Percentiles rank a stretch among this genome's conserved stretches.
Evolutionary conservation across 2,797 vertebrate genomes (phyloP).

Genomic region (Macrochelys suwanniensis): DNA sequence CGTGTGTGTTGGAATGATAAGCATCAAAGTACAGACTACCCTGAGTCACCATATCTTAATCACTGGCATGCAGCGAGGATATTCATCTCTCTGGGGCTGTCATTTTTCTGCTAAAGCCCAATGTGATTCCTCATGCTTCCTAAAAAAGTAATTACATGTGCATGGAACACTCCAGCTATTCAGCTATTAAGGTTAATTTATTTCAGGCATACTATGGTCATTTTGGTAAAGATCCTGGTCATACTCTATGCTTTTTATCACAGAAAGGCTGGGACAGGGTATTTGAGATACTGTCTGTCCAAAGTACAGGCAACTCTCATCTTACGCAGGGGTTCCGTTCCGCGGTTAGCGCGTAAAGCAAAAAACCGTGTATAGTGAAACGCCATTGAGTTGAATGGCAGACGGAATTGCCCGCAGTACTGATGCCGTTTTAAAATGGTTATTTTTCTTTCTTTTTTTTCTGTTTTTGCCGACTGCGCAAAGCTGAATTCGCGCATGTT

Average conservation of each 20-base stretch:
- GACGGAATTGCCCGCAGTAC: too few relatives aligned
- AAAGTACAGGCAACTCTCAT: not conserved
- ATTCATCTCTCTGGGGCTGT: not conserved
- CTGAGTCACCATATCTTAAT: not conserved
- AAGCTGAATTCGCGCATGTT: too few relatives aligned
- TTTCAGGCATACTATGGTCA: not conserved
- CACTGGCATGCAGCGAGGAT: not conserved
- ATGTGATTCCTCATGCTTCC: not conserved
- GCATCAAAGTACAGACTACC: rapidly evolving
- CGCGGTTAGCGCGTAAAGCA: too few relatives aligned
- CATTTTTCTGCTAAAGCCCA: not conserved
- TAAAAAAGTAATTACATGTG: not conserved
- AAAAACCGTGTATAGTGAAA: too few relatives aligned
- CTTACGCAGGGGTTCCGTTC: too few relatives aligned
- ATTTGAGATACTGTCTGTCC: not conserved
- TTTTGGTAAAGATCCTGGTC: not conserved
- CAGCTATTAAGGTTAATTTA: not conserved
- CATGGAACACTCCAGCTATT: not conserved
- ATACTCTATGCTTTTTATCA: not conserved
- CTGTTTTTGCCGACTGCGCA: too few relatives aligned
- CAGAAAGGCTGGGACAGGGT: not conserved
- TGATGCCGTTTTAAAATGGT: too few relatives aligned
- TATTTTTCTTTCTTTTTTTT: too few relatives aligned
- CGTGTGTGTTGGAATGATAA: rapidly evolving
- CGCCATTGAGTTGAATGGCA: too few relatives aligned